Evolutionary conservation across 2,113 vertebrate species (phyloP), one percentile per base, ranked within the genome.

Genomic region (Lasiurus cinereus): DNA sequence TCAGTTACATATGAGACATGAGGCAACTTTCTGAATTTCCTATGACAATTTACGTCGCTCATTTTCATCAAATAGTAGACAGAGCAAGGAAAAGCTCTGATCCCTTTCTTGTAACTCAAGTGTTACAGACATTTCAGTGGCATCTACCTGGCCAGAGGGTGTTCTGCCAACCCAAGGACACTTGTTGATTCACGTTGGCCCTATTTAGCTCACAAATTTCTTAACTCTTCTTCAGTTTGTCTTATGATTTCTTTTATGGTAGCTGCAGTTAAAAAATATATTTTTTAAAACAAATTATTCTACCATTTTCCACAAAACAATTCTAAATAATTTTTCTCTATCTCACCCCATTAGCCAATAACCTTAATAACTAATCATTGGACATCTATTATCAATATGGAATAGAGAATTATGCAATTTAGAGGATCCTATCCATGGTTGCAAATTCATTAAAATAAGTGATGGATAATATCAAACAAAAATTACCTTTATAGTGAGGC

Each of bases 381-480:
- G 29, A 62, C 4, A 56, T 29, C 29, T 82, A 39, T 21, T 76
- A 22, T 83, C 22, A 73, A 46, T 31, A 88, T 8, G 13, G 21
- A 10, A 54, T 39, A 79, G 52, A 83, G 14, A 76, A 88, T 46
- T 77, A 73, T 52, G 8, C 27, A 59, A 43, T 62, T 83, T 62
- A 79, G 70, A 83, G 36, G 43, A 21, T 62, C 29, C n/a, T 85
- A 56, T n/a, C 14, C 15, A 5, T 76, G 15, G 59, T 62, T 88
- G 67, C 52, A 94, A 89, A 82, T 85, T 66, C 73, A 88, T 79
- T 79, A 80, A 88, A 93, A n/a, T 86, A 80, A 82, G 13, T 76
- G 22, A 76, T 22, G 36, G 21, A 29, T 33, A 84, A 82, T 70
- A 83, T n/a, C 15, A 67, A 92, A 70, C 31, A 87, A 80, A 90